Conservation (phyloP, 2,797 vertebrate genomes). For the Lagorchestes hirsutus region DNA sequence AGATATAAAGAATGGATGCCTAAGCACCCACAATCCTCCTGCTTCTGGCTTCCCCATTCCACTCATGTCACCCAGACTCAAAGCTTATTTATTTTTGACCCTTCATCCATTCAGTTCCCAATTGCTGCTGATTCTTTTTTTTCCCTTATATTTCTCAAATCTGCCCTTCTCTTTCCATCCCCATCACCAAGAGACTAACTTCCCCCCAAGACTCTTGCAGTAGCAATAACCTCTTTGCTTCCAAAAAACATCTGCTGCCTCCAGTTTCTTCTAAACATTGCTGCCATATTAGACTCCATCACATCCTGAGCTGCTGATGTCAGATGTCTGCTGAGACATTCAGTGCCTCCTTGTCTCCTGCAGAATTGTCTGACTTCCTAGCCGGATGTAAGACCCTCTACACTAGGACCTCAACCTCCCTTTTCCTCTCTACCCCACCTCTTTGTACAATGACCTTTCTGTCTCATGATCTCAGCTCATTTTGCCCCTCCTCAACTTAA, state of each 20-base stretch:
- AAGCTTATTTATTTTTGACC: neutral
- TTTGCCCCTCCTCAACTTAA: neutral
- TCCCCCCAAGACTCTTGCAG: neutral
- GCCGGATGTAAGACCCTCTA: neutral
- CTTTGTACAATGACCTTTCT: neutral
- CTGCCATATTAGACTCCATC: no score
- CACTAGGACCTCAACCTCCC: neutral
- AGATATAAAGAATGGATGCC: neutral
- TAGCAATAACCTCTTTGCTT: neutral
- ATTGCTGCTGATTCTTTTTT: neutral
- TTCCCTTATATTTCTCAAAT: neutral
- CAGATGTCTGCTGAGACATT: neutral
- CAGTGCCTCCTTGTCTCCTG: neutral
- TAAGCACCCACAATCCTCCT: neutral
- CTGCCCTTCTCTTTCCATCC: neutral
- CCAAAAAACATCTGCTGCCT: neutral
- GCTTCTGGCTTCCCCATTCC: neutral
- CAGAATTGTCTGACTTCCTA: neutral
- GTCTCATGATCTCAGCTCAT: neutral
- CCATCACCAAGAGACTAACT: neutral
- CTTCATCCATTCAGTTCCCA: neutral
- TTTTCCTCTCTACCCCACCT: neutral
- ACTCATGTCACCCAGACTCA: neutral
- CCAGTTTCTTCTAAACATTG: neutral
- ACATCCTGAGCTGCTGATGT: neutral